phyloP scores from a whole-genome alignment of 2,888 invertebrate species.

The Acleris literana region DNA sequence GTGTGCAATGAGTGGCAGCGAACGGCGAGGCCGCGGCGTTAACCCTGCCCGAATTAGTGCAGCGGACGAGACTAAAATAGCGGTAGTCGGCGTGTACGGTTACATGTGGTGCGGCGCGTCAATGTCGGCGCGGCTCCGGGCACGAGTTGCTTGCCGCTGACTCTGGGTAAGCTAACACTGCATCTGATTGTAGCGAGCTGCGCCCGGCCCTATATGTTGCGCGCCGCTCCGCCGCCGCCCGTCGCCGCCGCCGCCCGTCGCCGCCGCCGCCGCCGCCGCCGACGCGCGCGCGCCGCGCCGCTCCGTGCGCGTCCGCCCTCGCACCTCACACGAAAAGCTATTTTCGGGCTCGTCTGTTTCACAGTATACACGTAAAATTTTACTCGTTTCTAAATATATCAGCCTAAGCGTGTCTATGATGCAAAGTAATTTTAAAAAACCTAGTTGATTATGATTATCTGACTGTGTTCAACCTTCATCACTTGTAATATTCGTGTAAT shows the following conservation, averaged over 20 bases:
- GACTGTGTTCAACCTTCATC: slow-evolving; percentile 1
- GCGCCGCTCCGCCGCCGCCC: slow-evolving; percentile 55
- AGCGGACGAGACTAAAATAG: slow-evolving; percentile 81
- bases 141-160: slow-evolving; percentile 59
- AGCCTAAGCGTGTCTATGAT: slow-evolving; percentile 56
- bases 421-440: slow-evolving; percentile 39
- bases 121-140: slow-evolving; percentile 69
- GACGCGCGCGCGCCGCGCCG: slow-evolving; percentile 43
- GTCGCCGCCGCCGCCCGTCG: slow-evolving; percentile 44
- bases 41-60: slow-evolving; percentile 84
- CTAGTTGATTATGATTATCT: slow-evolving; percentile 40
- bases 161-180: slow-evolving; percentile 75
- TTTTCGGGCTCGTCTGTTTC: slow-evolving; percentile 76
- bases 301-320: slow-evolving; percentile 56
- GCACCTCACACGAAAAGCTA: slow-evolving; percentile 66
- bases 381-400: slow-evolving; percentile 75
- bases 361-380: slow-evolving; percentile 73
- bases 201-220: slow-evolving; percentile 80
- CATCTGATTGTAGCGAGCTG: slow-evolving; percentile 74
- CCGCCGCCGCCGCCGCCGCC: slow-evolving; percentile 49
- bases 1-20: slow-evolving; percentile 70
- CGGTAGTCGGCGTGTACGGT: slow-evolving; percentile 78
- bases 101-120: slow-evolving; percentile 74
- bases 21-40: slow-evolving; percentile 76
- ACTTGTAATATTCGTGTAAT: slow-evolving; percentile 2